These are phyloP conservation scores for Orchesellides sinensis DNA, from an alignment of 2,888 invertebrate species.

Conservation along the genomic window DNA sequence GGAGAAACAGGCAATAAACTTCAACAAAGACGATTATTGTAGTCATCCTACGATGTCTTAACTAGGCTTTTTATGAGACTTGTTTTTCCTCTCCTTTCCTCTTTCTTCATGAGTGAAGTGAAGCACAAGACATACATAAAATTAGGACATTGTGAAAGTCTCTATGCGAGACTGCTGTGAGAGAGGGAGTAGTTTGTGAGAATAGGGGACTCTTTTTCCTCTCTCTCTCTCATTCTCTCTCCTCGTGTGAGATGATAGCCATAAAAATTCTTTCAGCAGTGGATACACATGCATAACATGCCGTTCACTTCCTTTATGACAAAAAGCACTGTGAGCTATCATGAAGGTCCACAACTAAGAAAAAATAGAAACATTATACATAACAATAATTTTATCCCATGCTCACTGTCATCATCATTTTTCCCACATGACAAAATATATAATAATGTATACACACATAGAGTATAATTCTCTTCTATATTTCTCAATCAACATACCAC, in stretches of 20 bases:
- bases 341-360: background rate
- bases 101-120: slow-evolving; percentile 15
- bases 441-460: too few relatives aligned
- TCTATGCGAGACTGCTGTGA: background rate
- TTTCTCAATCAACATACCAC: background rate
- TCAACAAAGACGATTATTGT: slow-evolving; percentile 65
- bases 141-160: slow-evolving; percentile 19
- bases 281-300: background rate
- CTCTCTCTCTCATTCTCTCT: too few relatives aligned
- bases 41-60: slow-evolving; percentile 63
- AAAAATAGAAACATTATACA: background rate
- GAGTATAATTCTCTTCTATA: too few relatives aligned
- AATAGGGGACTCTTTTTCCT: slow-evolving; percentile 9
- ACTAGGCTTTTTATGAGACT: slow-evolving; percentile 63
- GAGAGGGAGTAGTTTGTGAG: slow-evolving; percentile 9
- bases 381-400: slow-evolving; percentile 7
- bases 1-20: slow-evolving; percentile 66
- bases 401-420: slow-evolving; percentile 13
- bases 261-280: slow-evolving; percentile 3
- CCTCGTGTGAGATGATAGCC: slow-evolving; percentile 14
- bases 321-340: background rate
- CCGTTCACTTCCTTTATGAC: background rate
- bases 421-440: slow-evolving; percentile 1
- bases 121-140: slow-evolving; percentile 41
- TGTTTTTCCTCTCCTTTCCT: slow-evolving; percentile 27